Evolutionary conservation across 2,113 vertebrate species (phyloP).

Genomic region (Neogobius melanostomus): DNA sequence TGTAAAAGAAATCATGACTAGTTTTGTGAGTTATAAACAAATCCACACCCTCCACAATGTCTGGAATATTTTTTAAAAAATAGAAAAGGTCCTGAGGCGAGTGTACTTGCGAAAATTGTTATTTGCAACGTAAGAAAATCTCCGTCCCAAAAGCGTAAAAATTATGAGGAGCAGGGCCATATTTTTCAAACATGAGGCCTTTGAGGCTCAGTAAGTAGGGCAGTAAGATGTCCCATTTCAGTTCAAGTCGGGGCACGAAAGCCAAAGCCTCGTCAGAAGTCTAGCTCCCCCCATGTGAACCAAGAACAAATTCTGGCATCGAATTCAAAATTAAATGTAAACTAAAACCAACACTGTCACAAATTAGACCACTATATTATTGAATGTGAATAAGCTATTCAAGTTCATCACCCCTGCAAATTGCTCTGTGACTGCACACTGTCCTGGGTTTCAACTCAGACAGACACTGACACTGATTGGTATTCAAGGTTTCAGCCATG

Average conservation of each 20-base stretch:
- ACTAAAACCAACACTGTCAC: not conserved
- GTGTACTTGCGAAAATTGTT: no score
- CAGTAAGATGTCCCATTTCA: not conserved
- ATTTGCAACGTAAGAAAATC: no score
- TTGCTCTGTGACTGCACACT: not conserved
- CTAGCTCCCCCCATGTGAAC: not conserved
- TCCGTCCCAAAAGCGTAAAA: no score
- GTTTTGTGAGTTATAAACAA: no score
- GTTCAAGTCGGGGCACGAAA: not conserved
- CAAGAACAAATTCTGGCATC: not conserved
- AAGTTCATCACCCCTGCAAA: not conserved
- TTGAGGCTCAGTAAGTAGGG: not conserved
- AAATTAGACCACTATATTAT: not conserved
- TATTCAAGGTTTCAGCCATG: constrained; percentile 29
- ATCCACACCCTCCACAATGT: no score
- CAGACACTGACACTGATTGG: constrained; percentile 14
- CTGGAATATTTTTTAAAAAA: no score
- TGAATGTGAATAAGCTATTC: not conserved
- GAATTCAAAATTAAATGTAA: not conserved
- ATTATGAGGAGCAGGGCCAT: not conserved
- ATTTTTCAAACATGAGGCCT: not conserved
- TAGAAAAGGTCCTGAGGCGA: no score
- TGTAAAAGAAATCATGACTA: no score
- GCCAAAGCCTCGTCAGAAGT: not conserved
- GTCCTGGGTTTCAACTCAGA: not conserved